Conservation (phyloP, 30 jellyfish, hydroid and myxozoan species). For the Mastigias papua region DNA sequence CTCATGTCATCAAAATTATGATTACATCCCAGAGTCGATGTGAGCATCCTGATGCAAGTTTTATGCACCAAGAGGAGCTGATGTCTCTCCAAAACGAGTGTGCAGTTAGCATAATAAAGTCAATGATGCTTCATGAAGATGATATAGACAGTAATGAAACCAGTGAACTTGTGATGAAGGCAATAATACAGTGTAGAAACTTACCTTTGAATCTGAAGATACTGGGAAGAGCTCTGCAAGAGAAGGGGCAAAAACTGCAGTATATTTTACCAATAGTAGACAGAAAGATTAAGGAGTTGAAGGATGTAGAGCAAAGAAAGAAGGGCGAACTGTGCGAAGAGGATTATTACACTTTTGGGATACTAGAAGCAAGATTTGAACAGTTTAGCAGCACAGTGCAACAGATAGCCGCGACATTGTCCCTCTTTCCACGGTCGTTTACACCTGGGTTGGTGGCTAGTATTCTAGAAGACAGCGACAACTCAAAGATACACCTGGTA, state of each 20-base stretch:
- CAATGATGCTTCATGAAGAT: conserved; percentile 15
- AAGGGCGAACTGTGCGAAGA: conserved; percentile 18
- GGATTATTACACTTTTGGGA: conserved; percentile 40
- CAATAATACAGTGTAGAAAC: conserved; percentile 27
- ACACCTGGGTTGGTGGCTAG: conserved; percentile 16
- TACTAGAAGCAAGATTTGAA: conserved; percentile 35
- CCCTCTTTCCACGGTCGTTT: conserved; percentile 41
- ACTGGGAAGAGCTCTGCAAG: conserved; percentile 41
- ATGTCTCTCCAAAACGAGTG: neutral
- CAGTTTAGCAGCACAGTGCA: conserved; percentile 50
- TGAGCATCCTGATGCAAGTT: conserved; percentile 13
- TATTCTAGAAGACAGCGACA: conserved; percentile 5
- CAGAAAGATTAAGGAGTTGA: conserved; percentile 30
- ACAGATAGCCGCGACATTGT: conserved; percentile 46
- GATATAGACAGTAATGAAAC: neutral
- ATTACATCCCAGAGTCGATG: conserved; percentile 40
- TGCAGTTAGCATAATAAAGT: conserved; percentile 28
- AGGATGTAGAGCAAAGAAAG: neutral
- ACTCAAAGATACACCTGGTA: neutral
- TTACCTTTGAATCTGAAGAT: conserved; percentile 40
- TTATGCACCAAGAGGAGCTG: conserved; percentile 55
- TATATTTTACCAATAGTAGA: conserved; percentile 6
- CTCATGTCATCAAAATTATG: conserved; percentile 14
- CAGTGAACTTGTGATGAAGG: neutral
- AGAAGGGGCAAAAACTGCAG: conserved; percentile 10